phyloP scores from a whole-genome alignment of 2,888 invertebrate genomes.

The Brenthis ino region DNA sequence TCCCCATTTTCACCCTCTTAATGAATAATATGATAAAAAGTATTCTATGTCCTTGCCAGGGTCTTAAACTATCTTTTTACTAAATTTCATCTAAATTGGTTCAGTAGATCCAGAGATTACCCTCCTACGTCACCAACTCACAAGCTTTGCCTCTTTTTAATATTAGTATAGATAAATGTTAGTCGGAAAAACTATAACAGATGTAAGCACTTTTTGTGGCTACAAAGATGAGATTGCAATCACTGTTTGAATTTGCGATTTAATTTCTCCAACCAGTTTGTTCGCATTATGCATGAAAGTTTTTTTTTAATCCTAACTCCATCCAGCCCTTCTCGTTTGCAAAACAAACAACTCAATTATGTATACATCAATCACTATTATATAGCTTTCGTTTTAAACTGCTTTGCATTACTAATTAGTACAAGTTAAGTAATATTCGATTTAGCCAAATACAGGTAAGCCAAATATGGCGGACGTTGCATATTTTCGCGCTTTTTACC shows the following conservation, averaged over 20 bases:
- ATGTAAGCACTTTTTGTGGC: background rate
- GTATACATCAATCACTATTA: slow-evolving; percentile 1
- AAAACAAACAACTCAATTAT: slow-evolving; percentile 9
- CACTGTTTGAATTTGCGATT: slow-evolving; percentile 7
- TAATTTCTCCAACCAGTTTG: slow-evolving; percentile 20
- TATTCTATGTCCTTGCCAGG: too few species aligned
- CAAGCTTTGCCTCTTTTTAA: too few species aligned
- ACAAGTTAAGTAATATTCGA: slow-evolving; percentile 12
- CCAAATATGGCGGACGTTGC: slow-evolving; percentile 40
- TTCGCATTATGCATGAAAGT: slow-evolving; percentile 13
- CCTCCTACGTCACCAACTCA: too few species aligned
- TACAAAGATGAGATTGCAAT: slow-evolving; percentile 3
- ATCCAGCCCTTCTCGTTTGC: slow-evolving; percentile 3
- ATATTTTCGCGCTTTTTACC: slow-evolving; percentile 49
- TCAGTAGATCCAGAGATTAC: too few species aligned
- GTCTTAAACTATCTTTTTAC: too few species aligned
- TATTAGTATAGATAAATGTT: too few species aligned
- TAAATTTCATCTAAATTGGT: too few species aligned
- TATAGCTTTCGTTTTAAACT: slow-evolving; percentile 9
- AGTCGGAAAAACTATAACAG: background rate
- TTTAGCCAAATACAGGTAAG: slow-evolving; percentile 17
- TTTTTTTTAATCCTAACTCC: slow-evolving; percentile 11
- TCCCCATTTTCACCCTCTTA: too few species aligned
- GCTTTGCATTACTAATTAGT: slow-evolving; percentile 12
- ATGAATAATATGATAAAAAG: too few species aligned